These are phyloP conservation scores for Aphidius ervi DNA, from an alignment of 1,140 invertebrate genomes.

Conservation along the genomic window DNA sequence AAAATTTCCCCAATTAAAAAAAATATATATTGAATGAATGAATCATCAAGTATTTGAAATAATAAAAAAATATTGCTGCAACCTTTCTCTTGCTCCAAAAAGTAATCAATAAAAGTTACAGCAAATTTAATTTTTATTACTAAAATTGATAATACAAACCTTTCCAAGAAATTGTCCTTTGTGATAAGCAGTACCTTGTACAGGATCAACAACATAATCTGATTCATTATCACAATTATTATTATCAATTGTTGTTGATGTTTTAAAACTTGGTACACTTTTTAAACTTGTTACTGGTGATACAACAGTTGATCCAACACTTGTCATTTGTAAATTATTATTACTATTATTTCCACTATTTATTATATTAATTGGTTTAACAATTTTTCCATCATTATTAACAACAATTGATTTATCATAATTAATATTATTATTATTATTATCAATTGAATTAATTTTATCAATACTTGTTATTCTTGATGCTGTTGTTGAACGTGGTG, in stretches of 20 bases:
- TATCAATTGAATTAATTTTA: conserved; percentile 12
- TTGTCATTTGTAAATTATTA: conserved; percentile 2
- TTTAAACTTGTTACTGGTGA: conserved; percentile 5
- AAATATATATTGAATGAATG: neutral
- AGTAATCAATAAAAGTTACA: too few species aligned
- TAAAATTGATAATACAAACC: conserved; percentile 33
- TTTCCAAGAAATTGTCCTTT: conserved; percentile 58
- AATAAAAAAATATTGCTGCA: neutral
- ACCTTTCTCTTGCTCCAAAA: neutral
- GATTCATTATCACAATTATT: conserved; percentile 43
- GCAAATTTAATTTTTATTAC: too few species aligned
- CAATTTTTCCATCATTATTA: conserved; percentile 4
- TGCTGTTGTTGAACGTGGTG: neutral
- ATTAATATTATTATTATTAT: neutral
- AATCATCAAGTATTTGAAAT: conserved; percentile 3
- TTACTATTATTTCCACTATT: conserved; percentile 8
- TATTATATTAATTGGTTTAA: neutral
- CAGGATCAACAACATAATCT: conserved; percentile 55
- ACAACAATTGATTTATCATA: conserved; percentile 9
- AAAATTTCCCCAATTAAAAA: too few species aligned
- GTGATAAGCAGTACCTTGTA: conserved; percentile 53
- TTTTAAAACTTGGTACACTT: neutral
- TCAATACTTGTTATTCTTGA: conserved; percentile 17
- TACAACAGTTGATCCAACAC: conserved; percentile 1
- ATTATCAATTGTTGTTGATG: conserved; percentile 27